Base-by-base conservation (phyloP, 92 coral and sea anemone species). In the Palythoa heliodiscus region DNA sequence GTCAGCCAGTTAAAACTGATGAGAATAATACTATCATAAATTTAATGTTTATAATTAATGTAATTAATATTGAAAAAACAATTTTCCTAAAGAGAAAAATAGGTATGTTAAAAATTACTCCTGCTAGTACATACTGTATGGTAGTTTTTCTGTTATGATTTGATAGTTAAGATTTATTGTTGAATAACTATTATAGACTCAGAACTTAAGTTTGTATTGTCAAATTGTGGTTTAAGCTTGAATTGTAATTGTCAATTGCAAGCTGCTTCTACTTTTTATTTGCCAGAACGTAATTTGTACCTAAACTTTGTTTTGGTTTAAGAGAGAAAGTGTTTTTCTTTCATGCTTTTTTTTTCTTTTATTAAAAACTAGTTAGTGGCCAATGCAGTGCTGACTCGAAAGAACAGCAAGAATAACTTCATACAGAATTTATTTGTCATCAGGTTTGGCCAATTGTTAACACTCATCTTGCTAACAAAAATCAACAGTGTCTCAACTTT, bases 51-150 rank as follows among this genome's bases (percentile, higher is more conserved):
- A 29, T 43, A 43, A 43, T 43, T 43, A 69, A 69, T 29, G 47
- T 29, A 25, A 69, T 69, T 25, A 37, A 69, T 69, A 25, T 69
- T 69, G 16, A 69, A 48, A 25, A 19, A 69, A 69, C 40, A 69
- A 69, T 29, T 69, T 69, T 69, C 47, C 48, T 71, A 71, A n/a
- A 50, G 17, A 71, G 48, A 13, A 71, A 11, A 71, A 38, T 71
- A 37, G 43, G 35, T 43, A 16, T 37, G n/a, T 15, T 58, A 58
- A 19, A 58, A 9, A 17, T 71, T 11, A 71, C 76, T 71, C 13
- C 53, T 14, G 76, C 76, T 39, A 43, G 76, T 71, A 2, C 50
- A 43, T 29, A 40, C 39, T 37, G 2, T 11, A 43, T 43, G 50
- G 50, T 43, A 43, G 50, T 43, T 43, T 29, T 71, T 19, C 64